Base-by-base conservation (phyloP, 2,888 invertebrate genomes). In the Hermodice carunculata region DNA sequence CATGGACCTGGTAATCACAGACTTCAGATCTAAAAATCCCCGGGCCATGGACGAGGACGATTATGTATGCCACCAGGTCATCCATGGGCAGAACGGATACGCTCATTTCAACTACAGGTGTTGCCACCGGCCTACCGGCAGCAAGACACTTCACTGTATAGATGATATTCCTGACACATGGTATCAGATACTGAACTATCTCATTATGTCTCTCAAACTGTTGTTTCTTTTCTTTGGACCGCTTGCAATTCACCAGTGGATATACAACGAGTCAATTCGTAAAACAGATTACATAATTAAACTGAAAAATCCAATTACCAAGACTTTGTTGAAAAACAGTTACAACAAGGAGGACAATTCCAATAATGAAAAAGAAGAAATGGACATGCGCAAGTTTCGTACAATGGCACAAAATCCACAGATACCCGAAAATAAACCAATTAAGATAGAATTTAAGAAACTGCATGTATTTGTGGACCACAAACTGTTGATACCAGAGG, bases 171-270 rank as follows among this genome's bases (percentile, higher is more conserved):
- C 77, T 17, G 79, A 79, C 26, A 67, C 68, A 24, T 81, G 81
- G 80, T 80, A 83, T 29, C 70, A 75, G 3, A 70, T 81, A 5
- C 69, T 83, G 32, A 80, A 82, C 64, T 60, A 76, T 17, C 71
- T 80, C 54, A 76, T 83, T 4, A 74, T 75, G 0, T 58, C 76
- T 0, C 74, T 84, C 17, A 83, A 83, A 71, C 65, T 82, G 6
- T n/a, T 76, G 40, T 71, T 82, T 48, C 76, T 84, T 53, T 74
- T 82, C 49, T 79, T 81, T 54, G 76, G 78, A 40, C 84, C 83
- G 1, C 66, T 80, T 42, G 66, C 81, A n/a, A 66, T 84, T 3
- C 81, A 82, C 1, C 62, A 72, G 28, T 72, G 76, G 44, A 75
- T 81, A 71, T 83, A 81, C 67, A 79, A 74, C 19, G 79, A 79